phyloP scores from a whole-genome alignment of 2,888 invertebrate genomes.

The Alloplasta piceator region DNA sequence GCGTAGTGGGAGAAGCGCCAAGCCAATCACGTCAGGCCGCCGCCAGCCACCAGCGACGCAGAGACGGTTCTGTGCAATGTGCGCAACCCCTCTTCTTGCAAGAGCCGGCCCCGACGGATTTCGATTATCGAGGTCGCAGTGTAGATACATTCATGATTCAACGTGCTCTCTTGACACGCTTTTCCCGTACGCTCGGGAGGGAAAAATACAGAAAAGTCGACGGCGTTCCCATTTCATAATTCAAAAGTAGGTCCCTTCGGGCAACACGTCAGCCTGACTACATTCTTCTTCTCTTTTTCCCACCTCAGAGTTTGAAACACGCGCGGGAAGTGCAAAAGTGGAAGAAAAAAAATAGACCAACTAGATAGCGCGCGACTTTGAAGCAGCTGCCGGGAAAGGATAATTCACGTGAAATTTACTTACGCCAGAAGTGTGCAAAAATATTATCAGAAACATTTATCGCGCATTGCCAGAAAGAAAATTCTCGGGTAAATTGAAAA shows the following conservation, averaged over 20 bases:
- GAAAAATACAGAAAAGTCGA: conserved; percentile 6
- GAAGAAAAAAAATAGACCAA: neutral
- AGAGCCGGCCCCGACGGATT: too few species aligned
- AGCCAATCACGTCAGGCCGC: too few species aligned
- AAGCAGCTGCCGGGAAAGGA: too few species aligned
- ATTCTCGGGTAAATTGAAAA: too few species aligned
- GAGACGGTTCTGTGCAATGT: too few species aligned
- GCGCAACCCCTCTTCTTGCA: too few species aligned
- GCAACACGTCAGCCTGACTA: conserved; percentile 17
- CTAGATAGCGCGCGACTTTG: too few species aligned
- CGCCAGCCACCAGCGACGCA: too few species aligned
- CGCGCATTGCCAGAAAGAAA: neutral
- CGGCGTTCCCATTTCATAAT: conserved; percentile 52
- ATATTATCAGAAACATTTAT: conserved; percentile 41
- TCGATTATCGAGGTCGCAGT: too few species aligned
- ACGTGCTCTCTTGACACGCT: conserved; percentile 5
- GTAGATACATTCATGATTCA: neutral
- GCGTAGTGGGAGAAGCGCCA: too few species aligned
- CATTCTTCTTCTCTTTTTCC: conserved; percentile 32
- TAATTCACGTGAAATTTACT: too few species aligned
- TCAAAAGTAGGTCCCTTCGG: conserved; percentile 54
- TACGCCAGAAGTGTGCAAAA: conserved; percentile 10
- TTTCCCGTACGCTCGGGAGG: neutral
- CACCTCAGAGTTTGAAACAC: neutral
- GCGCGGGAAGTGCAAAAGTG: neutral